A percentile compares a stretch with the other conserved stretches of the same genome.
Evolutionary conservation across 1,140 invertebrate genomes (phyloP).

Genomic region (Zaprionus vittiger): DNA sequence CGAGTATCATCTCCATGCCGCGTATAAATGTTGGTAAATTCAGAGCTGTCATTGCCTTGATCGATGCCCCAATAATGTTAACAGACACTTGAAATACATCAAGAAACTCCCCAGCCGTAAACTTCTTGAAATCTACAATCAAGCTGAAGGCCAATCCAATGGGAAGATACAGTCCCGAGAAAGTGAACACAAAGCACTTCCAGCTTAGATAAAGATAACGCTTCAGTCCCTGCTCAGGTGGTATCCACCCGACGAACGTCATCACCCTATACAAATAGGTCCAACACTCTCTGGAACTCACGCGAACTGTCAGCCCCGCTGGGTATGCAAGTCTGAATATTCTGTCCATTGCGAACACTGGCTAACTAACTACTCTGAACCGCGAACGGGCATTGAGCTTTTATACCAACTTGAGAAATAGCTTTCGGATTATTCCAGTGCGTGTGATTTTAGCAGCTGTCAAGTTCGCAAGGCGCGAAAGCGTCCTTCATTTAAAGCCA

Average conservation of each 20-base stretch:
- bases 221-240: neutral
- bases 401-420: neutral
- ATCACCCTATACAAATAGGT: constrained; percentile 7
- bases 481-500: neutral
- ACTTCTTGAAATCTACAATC: neutral
- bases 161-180: constrained; percentile 9
- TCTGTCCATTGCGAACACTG: neutral
- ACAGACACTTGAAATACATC: neutral
- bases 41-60: neutral
- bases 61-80: constrained; percentile 1
- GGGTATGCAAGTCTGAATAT: constrained; percentile 5
- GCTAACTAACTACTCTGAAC: neutral
- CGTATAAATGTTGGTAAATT: neutral
- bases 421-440: neutral
- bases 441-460: neutral
- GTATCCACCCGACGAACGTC: constrained; percentile 9
- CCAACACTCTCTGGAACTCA: constrained; percentile 3
- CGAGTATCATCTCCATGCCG: neutral
- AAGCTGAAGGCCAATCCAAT: constrained; percentile 16
- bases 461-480: neutral
- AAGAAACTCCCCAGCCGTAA: neutral
- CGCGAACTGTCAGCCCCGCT: too few species aligned
- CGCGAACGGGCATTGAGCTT: neutral
- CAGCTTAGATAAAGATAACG: constrained; percentile 2
- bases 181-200: neutral